Conservation (phyloP, 2,888 invertebrate genomes). For the Cotesia congregata region DNA sequence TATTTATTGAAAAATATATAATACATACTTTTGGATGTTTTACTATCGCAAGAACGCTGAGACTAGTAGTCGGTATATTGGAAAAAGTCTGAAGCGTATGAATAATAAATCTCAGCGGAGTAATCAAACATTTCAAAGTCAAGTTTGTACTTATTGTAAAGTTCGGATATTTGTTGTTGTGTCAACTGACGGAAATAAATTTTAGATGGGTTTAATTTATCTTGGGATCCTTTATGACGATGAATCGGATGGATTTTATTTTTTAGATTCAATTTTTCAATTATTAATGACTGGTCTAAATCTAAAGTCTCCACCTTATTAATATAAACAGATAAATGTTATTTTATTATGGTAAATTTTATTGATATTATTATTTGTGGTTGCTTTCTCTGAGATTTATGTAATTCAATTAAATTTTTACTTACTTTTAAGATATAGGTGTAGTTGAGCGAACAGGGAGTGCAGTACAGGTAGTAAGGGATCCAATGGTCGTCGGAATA, state of each 20-base stretch:
- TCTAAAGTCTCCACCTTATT: slow-evolving; percentile 72
- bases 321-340: neutral
- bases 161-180: neutral
- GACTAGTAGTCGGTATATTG: slow-evolving; percentile 4
- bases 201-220: slow-evolving; percentile 59
- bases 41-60: neutral
- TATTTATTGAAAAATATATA: neutral
- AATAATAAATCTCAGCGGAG: slow-evolving; percentile 62
- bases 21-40: too few species aligned
- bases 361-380: neutral
- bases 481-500: slow-evolving; percentile 76
- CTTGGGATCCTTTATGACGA: slow-evolving; percentile 61
- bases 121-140: slow-evolving; percentile 74
- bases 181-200: slow-evolving; percentile 70
- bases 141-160: slow-evolving; percentile 69
- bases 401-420: neutral
- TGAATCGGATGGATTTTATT: slow-evolving; percentile 62
- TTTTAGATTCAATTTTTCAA: slow-evolving; percentile 62
- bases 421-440: slow-evolving; percentile 72
- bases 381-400: neutral
- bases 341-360: too few species aligned
- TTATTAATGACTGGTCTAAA: slow-evolving; percentile 72
- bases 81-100: slow-evolving; percentile 53
- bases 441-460: slow-evolving; percentile 74
- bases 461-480: slow-evolving; percentile 73